phyloP scores from a whole-genome alignment of 2,888 invertebrate genomes.

The Uropetala carovei region DNA sequence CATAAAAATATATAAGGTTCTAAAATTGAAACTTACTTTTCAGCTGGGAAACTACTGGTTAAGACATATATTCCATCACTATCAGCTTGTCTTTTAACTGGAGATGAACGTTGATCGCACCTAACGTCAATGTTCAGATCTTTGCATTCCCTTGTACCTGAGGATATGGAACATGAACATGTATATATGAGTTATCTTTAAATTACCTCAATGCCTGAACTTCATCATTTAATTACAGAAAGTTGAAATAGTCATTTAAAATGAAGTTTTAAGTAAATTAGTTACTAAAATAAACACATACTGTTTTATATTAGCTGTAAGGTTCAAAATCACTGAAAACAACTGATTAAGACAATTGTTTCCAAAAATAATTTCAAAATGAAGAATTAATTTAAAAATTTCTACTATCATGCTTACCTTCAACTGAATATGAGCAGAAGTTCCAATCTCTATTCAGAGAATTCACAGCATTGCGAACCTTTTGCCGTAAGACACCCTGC shows the following conservation, averaged over 20 bases:
- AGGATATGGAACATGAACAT: not conserved
- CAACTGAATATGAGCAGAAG: constrained; percentile 94
- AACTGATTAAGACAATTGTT: no score
- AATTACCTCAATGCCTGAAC: no score
- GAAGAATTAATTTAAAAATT: not conserved
- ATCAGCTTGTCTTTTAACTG: constrained; percentile 82
- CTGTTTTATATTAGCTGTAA: no score
- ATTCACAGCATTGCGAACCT: constrained; percentile 92
- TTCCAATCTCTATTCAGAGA: constrained; percentile 96
- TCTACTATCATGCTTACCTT: constrained; percentile 78
- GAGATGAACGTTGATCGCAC: constrained; percentile 87
- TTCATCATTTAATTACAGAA: not conserved
- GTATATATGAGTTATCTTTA: no score
- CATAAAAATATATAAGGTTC: not conserved
- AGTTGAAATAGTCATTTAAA: constrained; percentile 3
- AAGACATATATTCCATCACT: constrained; percentile 87
- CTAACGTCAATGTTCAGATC: constrained; percentile 94
- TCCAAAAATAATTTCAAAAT: no score
- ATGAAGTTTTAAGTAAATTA: not conserved
- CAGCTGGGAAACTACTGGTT: constrained; percentile 88
- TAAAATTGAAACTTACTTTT: constrained; percentile 83
- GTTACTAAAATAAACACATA: no score
- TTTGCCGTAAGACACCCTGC: constrained; percentile 92
- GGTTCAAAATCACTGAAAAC: no score
- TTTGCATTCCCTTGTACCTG: constrained; percentile 89